phyloP scores from a whole-genome alignment of 2,113 vertebrate species.

The Mesembrinibis cayennensis region DNA sequence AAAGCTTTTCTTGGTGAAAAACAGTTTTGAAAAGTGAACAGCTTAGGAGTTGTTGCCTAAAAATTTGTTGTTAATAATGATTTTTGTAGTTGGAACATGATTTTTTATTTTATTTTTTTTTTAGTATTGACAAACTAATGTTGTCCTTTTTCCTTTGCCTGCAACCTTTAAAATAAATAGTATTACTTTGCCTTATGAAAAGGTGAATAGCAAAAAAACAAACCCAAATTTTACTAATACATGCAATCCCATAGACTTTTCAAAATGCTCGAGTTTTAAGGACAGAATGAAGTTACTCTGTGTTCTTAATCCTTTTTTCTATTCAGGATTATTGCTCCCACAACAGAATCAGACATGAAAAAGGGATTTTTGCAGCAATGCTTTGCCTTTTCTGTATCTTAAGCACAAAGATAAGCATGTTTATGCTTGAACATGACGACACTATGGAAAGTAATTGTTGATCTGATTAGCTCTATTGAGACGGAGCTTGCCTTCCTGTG shows the following conservation, averaged over 20 bases:
- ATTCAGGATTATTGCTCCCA: neutral
- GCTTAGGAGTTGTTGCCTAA: neutral
- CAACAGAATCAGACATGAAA: neutral
- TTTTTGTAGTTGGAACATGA: neutral
- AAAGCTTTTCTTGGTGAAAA: neutral
- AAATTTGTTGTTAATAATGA: neutral
- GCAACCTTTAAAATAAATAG: neutral
- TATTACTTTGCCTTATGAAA: neutral
- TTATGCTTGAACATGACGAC: slow-evolving; percentile 58
- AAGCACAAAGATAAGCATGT: slow-evolving; percentile 34
- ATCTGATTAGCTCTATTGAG: slow-evolving; percentile 41
- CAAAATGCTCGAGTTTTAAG: neutral
- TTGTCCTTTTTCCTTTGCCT: neutral
- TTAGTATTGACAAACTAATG: neutral
- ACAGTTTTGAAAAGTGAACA: neutral
- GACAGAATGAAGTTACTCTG: neutral
- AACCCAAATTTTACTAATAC: neutral
- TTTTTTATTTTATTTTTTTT: neutral
- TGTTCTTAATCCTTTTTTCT: slow-evolving; percentile 1
- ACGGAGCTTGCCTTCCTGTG: slow-evolving; percentile 15
- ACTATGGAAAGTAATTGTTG: slow-evolving; percentile 42
- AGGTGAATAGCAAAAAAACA: neutral
- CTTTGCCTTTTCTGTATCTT: neutral
- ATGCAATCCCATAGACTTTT: neutral
- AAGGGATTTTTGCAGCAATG: neutral